Evolutionary conservation across 23 tunicate genomes (phyloP), one percentile per base, ranked within the genome.

Genomic region (Halocynthia roretzi): DNA sequence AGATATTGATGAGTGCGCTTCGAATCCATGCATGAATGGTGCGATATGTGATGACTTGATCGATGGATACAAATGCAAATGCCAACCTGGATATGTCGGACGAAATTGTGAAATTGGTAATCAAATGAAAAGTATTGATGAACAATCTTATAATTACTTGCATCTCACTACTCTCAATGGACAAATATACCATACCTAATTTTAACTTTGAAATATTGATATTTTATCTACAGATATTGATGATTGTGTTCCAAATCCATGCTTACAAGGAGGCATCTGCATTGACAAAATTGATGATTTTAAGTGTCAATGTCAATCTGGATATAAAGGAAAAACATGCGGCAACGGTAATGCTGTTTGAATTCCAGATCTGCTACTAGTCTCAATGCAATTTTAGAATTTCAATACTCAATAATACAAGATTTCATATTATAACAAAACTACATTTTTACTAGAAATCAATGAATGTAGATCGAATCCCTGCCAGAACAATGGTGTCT

Each of bases 231-330:
- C 50, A 89, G 96, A 89, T 69, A 71, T 89, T n/a, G 72, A 89
- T 70, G 96, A 89, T 63, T 89, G 96, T 66, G 20, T 65, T 53
- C 80, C 85, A 10, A 89, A 80, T 70, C 96, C 96, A 8, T 89
- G 96, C 65, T 31, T 83, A 44, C 80, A 89, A 61, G 77, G 83
- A 18, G 96, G 96, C 14, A 63, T 62, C 11, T 89, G 96, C 76
- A 54, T 12, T 54, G 76, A 89, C 70, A 53, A 53, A 53, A 61
- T 83, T 6, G 80, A 89, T 52, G 53, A 61, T 6, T 89, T 75
- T 64, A 15, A 74, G 10, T 89, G 96, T 53, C 66, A 80, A 20
- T 89, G 96, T 62, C 54, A 49, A 19, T 73, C 62, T 58, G 96
- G 86, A 9, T 89, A 77, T 60, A 84, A 80, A 14, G 96, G 96